A percentile compares a stretch with the other conserved stretches of the same genome.
phyloP scores from a whole-genome alignment of 2,888 invertebrate species.

The Monochamus alternatus region DNA sequence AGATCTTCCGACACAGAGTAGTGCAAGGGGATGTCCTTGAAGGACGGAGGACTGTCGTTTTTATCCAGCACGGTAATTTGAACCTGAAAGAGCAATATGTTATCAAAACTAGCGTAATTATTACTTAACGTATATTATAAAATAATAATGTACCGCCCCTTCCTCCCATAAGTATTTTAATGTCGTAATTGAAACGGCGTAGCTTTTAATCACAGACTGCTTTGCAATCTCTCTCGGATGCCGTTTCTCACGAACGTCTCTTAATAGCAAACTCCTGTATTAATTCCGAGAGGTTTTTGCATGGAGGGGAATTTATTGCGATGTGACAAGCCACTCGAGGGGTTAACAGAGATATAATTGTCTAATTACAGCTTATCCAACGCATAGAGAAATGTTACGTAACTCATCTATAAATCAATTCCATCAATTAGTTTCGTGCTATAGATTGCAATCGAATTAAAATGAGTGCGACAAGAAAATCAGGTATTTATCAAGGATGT shows the following conservation, averaged over 20 bases:
- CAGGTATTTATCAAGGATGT: slow-evolving; percentile 51
- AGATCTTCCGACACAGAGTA: slow-evolving; percentile 90
- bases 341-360: slow-evolving; percentile 31
- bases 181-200: too few relatives aligned
- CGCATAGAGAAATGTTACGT: slow-evolving; percentile 16
- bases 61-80: slow-evolving; percentile 89
- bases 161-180: too few relatives aligned
- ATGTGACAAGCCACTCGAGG: slow-evolving; percentile 20
- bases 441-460: slow-evolving; percentile 58
- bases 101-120: slow-evolving; percentile 4
- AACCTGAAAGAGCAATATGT: slow-evolving; percentile 76
- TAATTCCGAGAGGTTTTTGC: background rate
- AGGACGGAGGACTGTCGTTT: slow-evolving; percentile 96
- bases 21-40: slow-evolving; percentile 82
- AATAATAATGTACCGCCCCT: background rate
- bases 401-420: slow-evolving; percentile 50
- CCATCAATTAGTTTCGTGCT: slow-evolving; percentile 56
- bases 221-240: background rate
- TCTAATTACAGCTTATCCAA: slow-evolving; percentile 23
- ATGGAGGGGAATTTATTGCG: slow-evolving; percentile 9
- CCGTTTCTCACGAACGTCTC: background rate
- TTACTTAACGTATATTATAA: background rate
- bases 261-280: background rate
- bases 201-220: background rate
- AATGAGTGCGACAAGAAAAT: slow-evolving; percentile 53